A percentile compares a stretch with the other conserved stretches of the same genome.
phyloP scores from a whole-genome alignment of 2,113 vertebrate species.

The Columba janthina region DNA sequence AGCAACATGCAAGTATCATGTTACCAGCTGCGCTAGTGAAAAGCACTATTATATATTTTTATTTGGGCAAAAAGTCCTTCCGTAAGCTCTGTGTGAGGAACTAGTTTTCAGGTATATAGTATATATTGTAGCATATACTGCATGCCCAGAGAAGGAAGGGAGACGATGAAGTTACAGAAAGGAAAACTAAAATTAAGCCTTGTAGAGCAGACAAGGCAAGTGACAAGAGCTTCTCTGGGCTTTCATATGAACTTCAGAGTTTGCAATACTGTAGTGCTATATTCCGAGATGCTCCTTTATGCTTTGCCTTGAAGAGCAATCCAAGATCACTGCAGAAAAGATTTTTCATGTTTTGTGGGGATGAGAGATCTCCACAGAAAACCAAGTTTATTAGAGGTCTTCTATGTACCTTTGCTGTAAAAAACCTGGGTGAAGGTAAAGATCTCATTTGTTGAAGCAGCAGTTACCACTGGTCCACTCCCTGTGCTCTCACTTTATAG shows the following conservation, averaged over 20 bases:
- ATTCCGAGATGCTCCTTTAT: background rate
- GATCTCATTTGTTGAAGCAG: background rate
- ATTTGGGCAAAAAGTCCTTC: background rate
- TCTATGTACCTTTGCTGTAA: background rate
- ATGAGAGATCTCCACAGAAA: background rate
- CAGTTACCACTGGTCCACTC: background rate
- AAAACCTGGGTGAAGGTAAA: background rate
- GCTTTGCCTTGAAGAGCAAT: background rate
- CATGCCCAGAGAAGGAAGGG: background rate
- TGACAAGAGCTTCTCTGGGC: background rate
- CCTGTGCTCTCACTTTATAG: background rate
- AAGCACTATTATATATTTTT: background rate
- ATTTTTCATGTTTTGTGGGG: background rate
- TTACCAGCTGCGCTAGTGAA: background rate
- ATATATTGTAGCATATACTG: background rate
- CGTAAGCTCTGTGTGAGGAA: background rate
- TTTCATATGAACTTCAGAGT: background rate
- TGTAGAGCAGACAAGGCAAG: background rate
- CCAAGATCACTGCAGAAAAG: background rate
- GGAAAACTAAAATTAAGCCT: background rate
- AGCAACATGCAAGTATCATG: background rate
- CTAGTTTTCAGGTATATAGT: background rate
- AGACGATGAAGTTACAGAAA: background rate
- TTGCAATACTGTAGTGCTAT: background rate
- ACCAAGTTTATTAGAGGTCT: background rate